Conservation (phyloP, 2,797 vertebrate species). For the Geotrypetes seraphini region DNA sequence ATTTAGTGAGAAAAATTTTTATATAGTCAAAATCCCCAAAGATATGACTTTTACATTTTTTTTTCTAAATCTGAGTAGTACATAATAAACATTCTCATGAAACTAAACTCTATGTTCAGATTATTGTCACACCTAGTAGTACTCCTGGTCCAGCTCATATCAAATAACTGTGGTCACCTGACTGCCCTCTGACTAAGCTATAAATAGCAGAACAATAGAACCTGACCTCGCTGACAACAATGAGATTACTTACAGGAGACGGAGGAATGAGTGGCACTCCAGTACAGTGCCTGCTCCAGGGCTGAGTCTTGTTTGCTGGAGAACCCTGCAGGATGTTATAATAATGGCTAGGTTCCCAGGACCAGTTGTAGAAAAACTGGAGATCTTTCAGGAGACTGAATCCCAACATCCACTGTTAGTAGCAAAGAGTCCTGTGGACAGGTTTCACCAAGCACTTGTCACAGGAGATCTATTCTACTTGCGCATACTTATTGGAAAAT, state of each 20-base stretch:
- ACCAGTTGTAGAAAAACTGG: conserved; percentile 18
- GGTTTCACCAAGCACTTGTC: conserved; percentile 40
- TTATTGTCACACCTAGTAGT: neutral
- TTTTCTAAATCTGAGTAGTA: conserved; percentile 41
- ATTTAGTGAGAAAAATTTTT: too few relatives aligned
- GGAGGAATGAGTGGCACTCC: conserved; percentile 25
- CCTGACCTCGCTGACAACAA: conserved; percentile 33
- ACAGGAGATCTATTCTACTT: conserved; percentile 40
- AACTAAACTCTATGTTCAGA: too few relatives aligned
- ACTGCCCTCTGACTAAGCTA: conserved; percentile 26
- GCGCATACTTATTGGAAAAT: conserved; percentile 26
- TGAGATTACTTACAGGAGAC: conserved; percentile 34
- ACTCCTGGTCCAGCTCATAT: conserved; percentile 15
- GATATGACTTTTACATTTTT: too few relatives aligned
- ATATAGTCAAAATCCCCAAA: too few relatives aligned
- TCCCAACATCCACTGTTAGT: neutral
- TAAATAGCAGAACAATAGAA: conserved; percentile 29
- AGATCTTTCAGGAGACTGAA: conserved; percentile 26
- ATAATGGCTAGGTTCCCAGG: conserved; percentile 25
- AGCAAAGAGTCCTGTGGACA: neutral
- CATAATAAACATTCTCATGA: too few relatives aligned
- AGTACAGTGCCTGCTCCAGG: conserved; percentile 19
- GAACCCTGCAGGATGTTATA: neutral
- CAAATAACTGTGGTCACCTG: conserved; percentile 9
- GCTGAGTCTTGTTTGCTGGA: conserved; percentile 1